Percentiles rank a stretch among this genome's conserved stretches.
Evolutionary conservation across 2,888 invertebrate species (phyloP).

Genomic region (Halictus quadricinctus): DNA sequence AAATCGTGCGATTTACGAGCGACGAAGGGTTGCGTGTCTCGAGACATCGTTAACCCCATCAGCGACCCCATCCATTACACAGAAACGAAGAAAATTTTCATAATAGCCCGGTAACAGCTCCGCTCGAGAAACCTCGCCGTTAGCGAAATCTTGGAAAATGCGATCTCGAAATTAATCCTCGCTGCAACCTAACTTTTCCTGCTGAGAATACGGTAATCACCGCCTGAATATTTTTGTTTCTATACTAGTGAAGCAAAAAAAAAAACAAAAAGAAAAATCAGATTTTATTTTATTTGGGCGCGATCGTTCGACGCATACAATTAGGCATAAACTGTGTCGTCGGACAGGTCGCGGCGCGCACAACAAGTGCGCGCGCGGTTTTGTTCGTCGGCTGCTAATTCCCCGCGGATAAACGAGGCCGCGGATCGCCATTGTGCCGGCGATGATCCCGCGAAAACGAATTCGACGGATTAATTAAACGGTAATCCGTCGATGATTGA

Average conservation of each 20-base stretch:
- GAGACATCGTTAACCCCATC: conserved; percentile 26
- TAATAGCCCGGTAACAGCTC: not conserved
- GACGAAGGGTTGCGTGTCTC: conserved; percentile 25
- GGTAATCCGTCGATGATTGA: conserved; percentile 61
- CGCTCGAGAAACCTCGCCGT: not conserved
- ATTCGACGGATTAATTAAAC: conserved; percentile 61
- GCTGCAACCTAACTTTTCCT: not conserved
- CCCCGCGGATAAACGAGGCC: conserved; percentile 53
- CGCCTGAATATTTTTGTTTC: too few relatives aligned
- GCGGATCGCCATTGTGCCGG: conserved; percentile 33
- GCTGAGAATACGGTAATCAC: not conserved
- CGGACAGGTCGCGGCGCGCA: not conserved
- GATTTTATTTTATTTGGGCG: too few relatives aligned
- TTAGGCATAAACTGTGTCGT: not conserved
- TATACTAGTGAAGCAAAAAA: too few relatives aligned
- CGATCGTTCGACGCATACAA: not conserved
- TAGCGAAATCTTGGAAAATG: not conserved
- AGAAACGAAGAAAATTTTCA: not conserved
- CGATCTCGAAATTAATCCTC: not conserved
- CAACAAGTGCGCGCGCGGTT: conserved; percentile 44
- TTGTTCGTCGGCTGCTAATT: conserved; percentile 50
- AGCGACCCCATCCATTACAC: not conserved
- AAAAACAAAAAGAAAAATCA: too few relatives aligned
- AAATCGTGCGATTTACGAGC: conserved; percentile 33
- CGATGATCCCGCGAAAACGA: conserved; percentile 59